These are phyloP conservation scores for Emys orbicularis DNA, from an alignment of 2,797 vertebrate genomes.

Conservation along the genomic window DNA sequence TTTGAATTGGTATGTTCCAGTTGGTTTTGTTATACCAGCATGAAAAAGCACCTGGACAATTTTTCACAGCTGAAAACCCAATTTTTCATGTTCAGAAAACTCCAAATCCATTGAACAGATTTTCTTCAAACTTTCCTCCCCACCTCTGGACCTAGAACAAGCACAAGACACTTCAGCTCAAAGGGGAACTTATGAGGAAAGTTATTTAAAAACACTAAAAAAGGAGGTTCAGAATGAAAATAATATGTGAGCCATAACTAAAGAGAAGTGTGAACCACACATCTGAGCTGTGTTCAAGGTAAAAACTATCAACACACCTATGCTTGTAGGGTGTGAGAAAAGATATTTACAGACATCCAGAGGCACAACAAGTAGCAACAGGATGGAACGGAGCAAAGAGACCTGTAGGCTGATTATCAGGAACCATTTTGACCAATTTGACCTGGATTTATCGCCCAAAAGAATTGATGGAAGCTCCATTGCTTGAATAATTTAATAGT, in stretches of 20 bases:
- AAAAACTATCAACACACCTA: neutral
- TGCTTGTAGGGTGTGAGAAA: neutral
- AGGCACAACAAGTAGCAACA: fast-evolving
- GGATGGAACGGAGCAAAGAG: neutral
- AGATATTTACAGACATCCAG: neutral
- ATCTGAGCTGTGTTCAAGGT: neutral
- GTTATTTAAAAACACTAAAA: neutral
- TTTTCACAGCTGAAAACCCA: neutral
- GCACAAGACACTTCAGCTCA: neutral
- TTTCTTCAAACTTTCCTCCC: neutral
- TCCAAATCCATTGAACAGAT: slow-evolving; percentile 15
- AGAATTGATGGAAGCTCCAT: fast-evolving
- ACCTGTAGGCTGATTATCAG: neutral
- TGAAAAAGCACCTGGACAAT: slow-evolving; percentile 29
- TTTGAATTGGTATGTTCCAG: neutral
- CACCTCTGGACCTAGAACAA: neutral
- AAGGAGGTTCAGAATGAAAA: neutral
- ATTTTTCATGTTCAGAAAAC: slow-evolving; percentile 35
- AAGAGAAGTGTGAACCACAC: neutral
- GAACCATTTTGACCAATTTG: fast-evolving
- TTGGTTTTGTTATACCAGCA: neutral
- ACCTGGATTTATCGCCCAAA: fast-evolving
- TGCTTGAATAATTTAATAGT: no score
- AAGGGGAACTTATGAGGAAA: slow-evolving; percentile 12
- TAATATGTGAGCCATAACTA: fast-evolving